Conservation (phyloP, 2,888 invertebrate genomes). For the Noctua janthe region DNA sequence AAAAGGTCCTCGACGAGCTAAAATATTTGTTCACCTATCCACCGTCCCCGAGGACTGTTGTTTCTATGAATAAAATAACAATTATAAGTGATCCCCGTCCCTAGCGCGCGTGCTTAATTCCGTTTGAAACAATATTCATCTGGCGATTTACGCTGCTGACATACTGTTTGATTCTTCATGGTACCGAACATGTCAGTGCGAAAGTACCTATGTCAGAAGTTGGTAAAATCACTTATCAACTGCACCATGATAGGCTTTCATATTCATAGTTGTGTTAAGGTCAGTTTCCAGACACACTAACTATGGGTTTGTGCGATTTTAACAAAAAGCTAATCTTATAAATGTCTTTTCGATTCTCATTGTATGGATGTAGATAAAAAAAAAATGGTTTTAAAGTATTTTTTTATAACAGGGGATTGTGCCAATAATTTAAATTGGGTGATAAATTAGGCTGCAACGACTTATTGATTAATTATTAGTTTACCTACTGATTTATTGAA, state of each 20-base stretch:
- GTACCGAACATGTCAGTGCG: neutral
- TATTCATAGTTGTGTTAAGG: neutral
- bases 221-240: neutral
- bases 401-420: neutral
- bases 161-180: constrained; percentile 65
- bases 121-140: constrained; percentile 90
- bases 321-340: neutral
- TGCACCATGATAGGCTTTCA: neutral
- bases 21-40: constrained; percentile 89
- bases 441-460: neutral
- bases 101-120: constrained; percentile 88
- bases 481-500: neutral
- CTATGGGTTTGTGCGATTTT: neutral
- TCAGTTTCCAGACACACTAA: neutral
- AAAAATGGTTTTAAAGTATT: neutral
- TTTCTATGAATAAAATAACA: constrained; percentile 91
- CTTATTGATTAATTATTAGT: neutral
- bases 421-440: neutral
- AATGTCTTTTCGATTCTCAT: neutral
- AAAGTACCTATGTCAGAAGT: neutral
- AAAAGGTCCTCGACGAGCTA: constrained; percentile 86
- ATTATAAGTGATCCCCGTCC: constrained; percentile 89
- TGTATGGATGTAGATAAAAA: neutral
- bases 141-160: constrained; percentile 82
- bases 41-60: constrained; percentile 85